phyloP scores from a whole-genome alignment of 2,888 invertebrate genomes.

The Tenthredo distinguenda region DNA sequence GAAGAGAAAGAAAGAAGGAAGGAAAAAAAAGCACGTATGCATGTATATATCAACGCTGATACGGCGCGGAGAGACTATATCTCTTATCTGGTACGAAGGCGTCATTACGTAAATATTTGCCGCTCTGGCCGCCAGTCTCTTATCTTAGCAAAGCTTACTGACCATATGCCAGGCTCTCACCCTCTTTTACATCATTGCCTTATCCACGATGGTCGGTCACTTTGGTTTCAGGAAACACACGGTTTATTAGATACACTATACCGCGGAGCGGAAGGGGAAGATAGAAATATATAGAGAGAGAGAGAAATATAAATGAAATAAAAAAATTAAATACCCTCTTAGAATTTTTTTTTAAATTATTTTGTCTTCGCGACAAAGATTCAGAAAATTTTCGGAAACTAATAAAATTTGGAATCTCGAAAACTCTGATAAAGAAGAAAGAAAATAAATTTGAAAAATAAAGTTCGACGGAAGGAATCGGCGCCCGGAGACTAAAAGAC shows the following conservation, averaged over 20 bases:
- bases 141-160: constrained; percentile 71
- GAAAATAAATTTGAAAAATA: not conserved
- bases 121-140: constrained; percentile 61
- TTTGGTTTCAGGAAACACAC: not conserved
- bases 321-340: too few species aligned
- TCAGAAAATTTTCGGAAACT: too few species aligned
- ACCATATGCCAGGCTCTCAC: constrained; percentile 71
- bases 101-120: constrained; percentile 71
- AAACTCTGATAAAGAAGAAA: not conserved
- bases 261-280: not conserved
- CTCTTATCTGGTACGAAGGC: constrained; percentile 62
- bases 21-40: not conserved
- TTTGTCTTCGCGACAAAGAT: too few species aligned
- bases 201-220: constrained; percentile 1
- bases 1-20: not conserved
- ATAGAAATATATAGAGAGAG: not conserved
- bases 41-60: not conserved
- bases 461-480: not conserved
- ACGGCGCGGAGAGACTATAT: not conserved
- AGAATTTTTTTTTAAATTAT: too few species aligned
- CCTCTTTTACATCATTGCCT: constrained; percentile 59
- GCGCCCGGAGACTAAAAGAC: too few species aligned
- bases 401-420: too few species aligned
- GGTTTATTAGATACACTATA: not conserved
- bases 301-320: not conserved